Evolutionary conservation across 2,797 vertebrate genomes (phyloP).

Genomic region (Coregonus ussuriensis): DNA sequence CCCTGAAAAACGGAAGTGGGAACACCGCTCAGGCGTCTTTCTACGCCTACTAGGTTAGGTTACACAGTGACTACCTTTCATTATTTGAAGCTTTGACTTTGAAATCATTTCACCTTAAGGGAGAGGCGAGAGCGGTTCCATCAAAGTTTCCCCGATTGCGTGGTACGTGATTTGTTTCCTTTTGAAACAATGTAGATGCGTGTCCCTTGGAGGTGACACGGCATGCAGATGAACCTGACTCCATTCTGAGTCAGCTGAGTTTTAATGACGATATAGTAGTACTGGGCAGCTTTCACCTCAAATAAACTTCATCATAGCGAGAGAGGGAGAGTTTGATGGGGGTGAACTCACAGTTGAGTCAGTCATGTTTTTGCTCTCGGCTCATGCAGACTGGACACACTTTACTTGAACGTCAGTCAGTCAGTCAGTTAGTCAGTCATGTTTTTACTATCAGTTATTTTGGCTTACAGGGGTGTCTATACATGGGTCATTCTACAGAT

Average conservation of each 20-base stretch:
- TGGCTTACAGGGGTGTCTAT: too few species aligned
- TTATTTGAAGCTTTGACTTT: background rate
- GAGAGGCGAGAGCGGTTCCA: background rate
- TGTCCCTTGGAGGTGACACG: background rate
- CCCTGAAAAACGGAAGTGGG: too few species aligned
- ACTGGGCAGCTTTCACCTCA: constrained; percentile 9
- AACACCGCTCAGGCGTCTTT: too few species aligned
- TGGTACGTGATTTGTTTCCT: background rate
- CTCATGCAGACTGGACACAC: background rate
- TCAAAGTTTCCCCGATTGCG: background rate
- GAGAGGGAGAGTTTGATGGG: constrained; percentile 2
- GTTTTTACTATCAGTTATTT: too few species aligned
- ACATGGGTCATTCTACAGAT: too few species aligned
- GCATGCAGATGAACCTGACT: background rate
- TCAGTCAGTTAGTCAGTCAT: too few species aligned
- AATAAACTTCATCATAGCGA: constrained; percentile 5
- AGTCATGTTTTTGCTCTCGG: background rate
- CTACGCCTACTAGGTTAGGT: too few species aligned
- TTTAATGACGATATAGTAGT: background rate
- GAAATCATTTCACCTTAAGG: background rate
- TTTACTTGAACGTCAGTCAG: background rate
- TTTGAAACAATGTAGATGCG: background rate
- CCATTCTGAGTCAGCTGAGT: background rate
- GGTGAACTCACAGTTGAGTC: background rate
- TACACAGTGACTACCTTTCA: too few species aligned